Evolutionary conservation across 2,797 vertebrate genomes (phyloP), one percentile per base, ranked within the genome.

Genomic region (Carduelis carduelis): DNA sequence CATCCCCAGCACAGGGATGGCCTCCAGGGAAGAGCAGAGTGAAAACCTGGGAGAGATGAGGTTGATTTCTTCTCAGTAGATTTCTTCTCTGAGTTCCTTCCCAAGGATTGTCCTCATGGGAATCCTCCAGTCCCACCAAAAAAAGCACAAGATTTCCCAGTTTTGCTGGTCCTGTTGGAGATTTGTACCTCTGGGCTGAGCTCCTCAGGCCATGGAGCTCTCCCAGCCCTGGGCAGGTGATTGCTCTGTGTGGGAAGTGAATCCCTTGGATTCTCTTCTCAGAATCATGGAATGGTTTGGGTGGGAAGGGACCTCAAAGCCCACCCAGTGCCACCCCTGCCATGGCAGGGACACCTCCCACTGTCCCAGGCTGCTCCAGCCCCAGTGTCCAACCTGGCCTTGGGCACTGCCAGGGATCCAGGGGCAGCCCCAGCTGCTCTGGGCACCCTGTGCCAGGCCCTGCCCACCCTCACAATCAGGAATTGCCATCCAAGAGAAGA

Each of bases 391-490:
- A 56, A 0, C 43, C 50, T 64, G 74, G 50, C 57, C 66, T 50
- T 8, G 76, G 59, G 0, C 75, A 37, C 57, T 65, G 0, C 44
- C 59, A 80, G 66, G 75, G 50, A 57, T 71, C 14, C 79, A 82
- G 79, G 66, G 21, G 5, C 57, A 46, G 55, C 55, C 65, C 2
- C 65, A 52, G 68, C 80, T 71, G 39, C 66, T 61, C 57, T 71
- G 66, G 66, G 79, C 47, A 71, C 7, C 27, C n/a, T 46, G 68
- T 47, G 41, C 57, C 57, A 83, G 49, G 21, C 6, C 28, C 68
- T 47, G 0, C 5, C 16, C 30, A 5, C 16, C 59, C 24, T 74
- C 59, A 2, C 43, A 49, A 2, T 1, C 20, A 52, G 34, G 55
- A 75, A 68, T 61, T 18, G 2, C 17, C 22, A 20, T 17, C 32